Evolutionary conservation across 2,797 vertebrate species (phyloP).

Genomic region (Sternarchorhynchus goeldii): DNA sequence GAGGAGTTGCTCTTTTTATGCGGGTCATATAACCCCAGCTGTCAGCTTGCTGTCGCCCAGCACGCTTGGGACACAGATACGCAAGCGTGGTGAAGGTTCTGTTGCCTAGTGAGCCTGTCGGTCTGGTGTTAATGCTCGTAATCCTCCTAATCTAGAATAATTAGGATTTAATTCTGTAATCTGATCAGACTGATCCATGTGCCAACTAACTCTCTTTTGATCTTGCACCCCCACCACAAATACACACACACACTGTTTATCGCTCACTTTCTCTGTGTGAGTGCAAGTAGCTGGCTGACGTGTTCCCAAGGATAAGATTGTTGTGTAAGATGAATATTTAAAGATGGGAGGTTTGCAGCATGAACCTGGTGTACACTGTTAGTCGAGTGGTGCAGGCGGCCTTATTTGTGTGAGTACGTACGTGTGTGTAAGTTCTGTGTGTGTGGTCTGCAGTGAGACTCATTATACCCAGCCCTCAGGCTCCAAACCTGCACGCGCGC

Average conservation of each 20-base stretch:
- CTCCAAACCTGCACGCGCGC: constrained; percentile 41
- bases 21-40: constrained; percentile 21
- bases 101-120: constrained; percentile 3
- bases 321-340: background rate
- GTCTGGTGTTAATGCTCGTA: constrained; percentile 26
- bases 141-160: constrained; percentile 69
- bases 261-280: background rate
- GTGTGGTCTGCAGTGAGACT: constrained; percentile 55
- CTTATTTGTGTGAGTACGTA: background rate
- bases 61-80: background rate
- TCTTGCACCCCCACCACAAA: constrained; percentile 1
- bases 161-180: constrained; percentile 79
- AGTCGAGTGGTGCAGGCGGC: constrained; percentile 5
- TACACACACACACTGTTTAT: background rate
- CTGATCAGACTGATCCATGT: constrained; percentile 70
- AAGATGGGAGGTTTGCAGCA: background rate
- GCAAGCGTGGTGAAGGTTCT: background rate
- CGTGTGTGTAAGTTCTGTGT: constrained; percentile 39
- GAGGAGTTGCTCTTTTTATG: constrained; percentile 37
- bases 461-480: constrained; percentile 60
- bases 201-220: constrained; percentile 8
- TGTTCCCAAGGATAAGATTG: background rate
- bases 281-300: constrained; percentile 26
- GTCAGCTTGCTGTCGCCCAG: constrained; percentile 2
- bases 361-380: background rate